Percentiles rank a stretch among this genome's conserved stretches.
Conservation (phyloP, 1,140 invertebrate species). For the Cydia pomonella region DNA sequence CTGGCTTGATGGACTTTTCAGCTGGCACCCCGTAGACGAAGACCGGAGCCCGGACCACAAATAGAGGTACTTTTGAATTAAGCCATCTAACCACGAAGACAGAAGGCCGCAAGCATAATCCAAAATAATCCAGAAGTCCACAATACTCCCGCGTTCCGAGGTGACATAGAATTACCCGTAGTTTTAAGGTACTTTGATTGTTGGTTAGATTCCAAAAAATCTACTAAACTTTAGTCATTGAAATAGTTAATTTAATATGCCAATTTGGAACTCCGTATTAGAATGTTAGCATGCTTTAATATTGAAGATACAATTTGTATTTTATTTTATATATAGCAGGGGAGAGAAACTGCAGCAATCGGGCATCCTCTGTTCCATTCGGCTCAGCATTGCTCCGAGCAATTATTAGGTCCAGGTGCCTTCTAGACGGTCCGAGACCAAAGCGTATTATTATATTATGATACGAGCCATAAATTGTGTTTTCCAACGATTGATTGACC, state of each 20-base stretch:
- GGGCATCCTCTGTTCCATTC: no score
- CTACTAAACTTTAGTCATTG: background rate
- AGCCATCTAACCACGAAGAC: slow-evolving; percentile 54
- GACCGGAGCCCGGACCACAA: slow-evolving; percentile 44
- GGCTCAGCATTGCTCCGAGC: no score
- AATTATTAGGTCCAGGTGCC: no score
- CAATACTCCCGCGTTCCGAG: slow-evolving; percentile 55
- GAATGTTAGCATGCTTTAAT: no score
- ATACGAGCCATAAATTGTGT: no score
- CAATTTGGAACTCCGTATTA: background rate
- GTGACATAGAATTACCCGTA: slow-evolving; percentile 70
- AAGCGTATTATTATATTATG: no score
- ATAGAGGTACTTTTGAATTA: slow-evolving; percentile 76
- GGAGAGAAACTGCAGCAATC: no score
- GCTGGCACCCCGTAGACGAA: slow-evolving; percentile 66
- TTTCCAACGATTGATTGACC: no score
- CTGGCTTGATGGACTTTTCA: slow-evolving; percentile 77
- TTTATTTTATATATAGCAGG: no score
- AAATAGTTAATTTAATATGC: background rate
- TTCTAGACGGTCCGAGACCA: no score
- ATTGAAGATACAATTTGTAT: no score
- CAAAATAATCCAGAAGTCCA: slow-evolving; percentile 40
- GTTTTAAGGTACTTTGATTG: slow-evolving; percentile 50
- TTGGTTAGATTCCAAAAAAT: slow-evolving; percentile 46
- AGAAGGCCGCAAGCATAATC: slow-evolving; percentile 32